Conservation (phyloP, 2,797 vertebrate species). For the Vespertilio murinus region DNA sequence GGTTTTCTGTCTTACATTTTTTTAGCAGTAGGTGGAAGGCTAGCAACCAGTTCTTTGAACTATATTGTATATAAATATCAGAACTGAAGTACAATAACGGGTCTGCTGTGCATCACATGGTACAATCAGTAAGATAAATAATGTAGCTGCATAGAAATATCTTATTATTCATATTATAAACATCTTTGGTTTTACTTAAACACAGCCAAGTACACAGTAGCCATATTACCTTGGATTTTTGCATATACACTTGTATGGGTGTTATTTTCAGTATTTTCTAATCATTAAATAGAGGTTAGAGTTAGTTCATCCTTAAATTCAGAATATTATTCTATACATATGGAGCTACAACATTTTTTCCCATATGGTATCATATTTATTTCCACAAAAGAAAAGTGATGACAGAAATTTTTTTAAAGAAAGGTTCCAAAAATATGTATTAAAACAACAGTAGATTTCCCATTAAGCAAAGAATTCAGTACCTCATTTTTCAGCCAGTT, state of each 20-base stretch:
- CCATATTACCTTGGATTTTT: conserved; percentile 25
- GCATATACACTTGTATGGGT: conserved; percentile 50
- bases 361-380: conserved; percentile 83
- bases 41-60: conserved; percentile 78
- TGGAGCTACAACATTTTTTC: conserved; percentile 71
- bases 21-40: conserved; percentile 64
- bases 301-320: conserved; percentile 77
- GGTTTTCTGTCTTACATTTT: conserved; percentile 71
- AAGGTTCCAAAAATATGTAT: conserved; percentile 74
- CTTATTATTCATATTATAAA: conserved; percentile 77
- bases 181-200: conserved; percentile 71
- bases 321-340: conserved; percentile 61
- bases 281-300: conserved; percentile 68
- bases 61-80: conserved; percentile 79
- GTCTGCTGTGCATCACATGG: conserved; percentile 73
- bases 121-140: conserved; percentile 75
- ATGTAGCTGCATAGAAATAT: conserved; percentile 74
- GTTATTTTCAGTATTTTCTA: conserved; percentile 64
- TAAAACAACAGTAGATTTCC: conserved; percentile 82
- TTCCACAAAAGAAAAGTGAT: conserved; percentile 81
- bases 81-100: conserved; percentile 76
- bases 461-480: conserved; percentile 78
- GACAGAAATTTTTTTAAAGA: conserved; percentile 74
- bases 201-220: conserved; percentile 55
- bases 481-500: conserved; percentile 83